Percentiles rank a stretch among this genome's conserved stretches.
phyloP scores from a whole-genome alignment of 2,888 invertebrate species.

The Lithosia quadra region DNA sequence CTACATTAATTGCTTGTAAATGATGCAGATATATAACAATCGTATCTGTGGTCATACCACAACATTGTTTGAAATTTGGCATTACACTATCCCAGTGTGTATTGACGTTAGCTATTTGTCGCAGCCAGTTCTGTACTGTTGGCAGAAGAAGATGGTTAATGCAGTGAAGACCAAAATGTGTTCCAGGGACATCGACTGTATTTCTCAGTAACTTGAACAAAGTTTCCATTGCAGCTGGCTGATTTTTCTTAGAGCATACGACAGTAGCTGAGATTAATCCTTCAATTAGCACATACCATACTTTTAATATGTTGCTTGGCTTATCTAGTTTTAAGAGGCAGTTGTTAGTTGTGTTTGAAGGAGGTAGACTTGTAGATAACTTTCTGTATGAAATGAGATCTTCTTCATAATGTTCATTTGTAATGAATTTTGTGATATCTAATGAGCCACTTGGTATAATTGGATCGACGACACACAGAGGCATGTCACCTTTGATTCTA shows the following conservation, averaged over 20 bases:
- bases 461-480: slow-evolving; percentile 93
- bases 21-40: slow-evolving; percentile 94
- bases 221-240: slow-evolving; percentile 94
- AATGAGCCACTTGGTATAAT: slow-evolving; percentile 91
- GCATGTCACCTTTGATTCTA: slow-evolving; percentile 92
- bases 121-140: slow-evolving; percentile 97
- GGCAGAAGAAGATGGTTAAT: slow-evolving; percentile 97
- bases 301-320: slow-evolving; percentile 94
- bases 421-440: slow-evolving; percentile 90
- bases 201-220: slow-evolving; percentile 94
- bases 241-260: slow-evolving; percentile 95
- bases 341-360: slow-evolving; percentile 81
- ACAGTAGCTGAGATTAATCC: slow-evolving; percentile 94
- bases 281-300: slow-evolving; percentile 96
- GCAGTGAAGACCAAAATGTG: slow-evolving; percentile 96
- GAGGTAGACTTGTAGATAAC: slow-evolving; percentile 84
- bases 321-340: slow-evolving; percentile 91
- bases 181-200: slow-evolving; percentile 93
- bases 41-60: slow-evolving; percentile 96
- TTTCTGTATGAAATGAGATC: slow-evolving; percentile 89
- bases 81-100: slow-evolving; percentile 92
- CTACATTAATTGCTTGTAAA: slow-evolving; percentile 88
- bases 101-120: slow-evolving; percentile 91
- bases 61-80: slow-evolving; percentile 97
- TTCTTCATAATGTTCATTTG: slow-evolving; percentile 89